Evolutionary conservation across 2,888 invertebrate species (phyloP).

Genomic region (Prionchulus punctatus): DNA sequence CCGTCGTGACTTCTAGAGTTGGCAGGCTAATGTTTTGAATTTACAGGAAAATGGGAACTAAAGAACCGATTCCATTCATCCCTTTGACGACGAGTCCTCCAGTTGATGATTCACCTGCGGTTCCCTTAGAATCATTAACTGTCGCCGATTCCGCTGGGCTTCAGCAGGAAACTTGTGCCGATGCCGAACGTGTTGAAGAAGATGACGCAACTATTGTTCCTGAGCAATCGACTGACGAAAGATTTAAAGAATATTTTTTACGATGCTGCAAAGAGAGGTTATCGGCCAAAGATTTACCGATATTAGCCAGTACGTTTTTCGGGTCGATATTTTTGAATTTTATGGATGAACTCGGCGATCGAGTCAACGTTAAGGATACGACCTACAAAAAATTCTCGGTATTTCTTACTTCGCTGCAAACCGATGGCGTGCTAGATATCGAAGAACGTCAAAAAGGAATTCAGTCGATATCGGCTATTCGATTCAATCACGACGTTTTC

Average conservation of each 20-base stretch:
- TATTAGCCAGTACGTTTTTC: slow-evolving; percentile 1
- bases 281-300: not conserved
- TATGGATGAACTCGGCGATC: not conserved
- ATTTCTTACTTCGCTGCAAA: not conserved
- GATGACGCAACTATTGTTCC: too few relatives aligned
- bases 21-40: too few relatives aligned
- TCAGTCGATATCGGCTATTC: not conserved
- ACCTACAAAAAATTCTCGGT: slow-evolving; percentile 1
- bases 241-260: not conserved
- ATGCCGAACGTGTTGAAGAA: too few relatives aligned
- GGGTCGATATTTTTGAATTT: not conserved
- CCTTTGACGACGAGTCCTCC: too few relatives aligned
- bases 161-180: too few relatives aligned
- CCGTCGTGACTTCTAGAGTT: too few relatives aligned
- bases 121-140: too few relatives aligned
- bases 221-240: not conserved
- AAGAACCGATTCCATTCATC: too few relatives aligned
- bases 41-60: too few relatives aligned
- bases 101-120: too few relatives aligned
- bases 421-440: not conserved
- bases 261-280: too few relatives aligned
- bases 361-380: not conserved
- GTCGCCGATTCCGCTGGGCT: too few relatives aligned
- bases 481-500: not conserved
- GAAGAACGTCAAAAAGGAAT: slow-evolving; percentile 1